These are phyloP conservation scores for Perithous albicinctus DNA, from an alignment of 2,888 invertebrate species.

Conservation along the genomic window DNA sequence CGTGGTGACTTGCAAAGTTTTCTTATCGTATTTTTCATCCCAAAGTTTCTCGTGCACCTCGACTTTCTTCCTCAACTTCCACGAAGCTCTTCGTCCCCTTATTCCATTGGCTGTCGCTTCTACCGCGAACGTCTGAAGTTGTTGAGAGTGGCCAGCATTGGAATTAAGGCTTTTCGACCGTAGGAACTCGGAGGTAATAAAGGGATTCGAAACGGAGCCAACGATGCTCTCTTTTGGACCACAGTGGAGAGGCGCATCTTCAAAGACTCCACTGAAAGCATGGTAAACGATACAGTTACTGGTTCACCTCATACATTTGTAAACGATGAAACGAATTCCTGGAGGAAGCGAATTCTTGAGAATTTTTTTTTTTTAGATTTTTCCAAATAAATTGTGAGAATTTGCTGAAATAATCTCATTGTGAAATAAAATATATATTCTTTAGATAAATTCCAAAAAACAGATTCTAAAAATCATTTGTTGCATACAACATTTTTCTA, in stretches of 20 bases:
- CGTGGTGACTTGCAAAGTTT: constrained; percentile 23
- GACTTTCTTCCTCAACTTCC: not conserved
- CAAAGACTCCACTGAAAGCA: too few species aligned
- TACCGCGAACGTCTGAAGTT: not conserved
- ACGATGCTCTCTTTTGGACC: not conserved
- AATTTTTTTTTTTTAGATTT: too few species aligned
- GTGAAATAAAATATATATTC: too few species aligned
- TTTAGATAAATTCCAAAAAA: too few species aligned
- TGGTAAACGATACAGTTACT: too few species aligned
- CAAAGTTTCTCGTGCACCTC: not conserved
- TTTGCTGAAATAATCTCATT: too few species aligned
- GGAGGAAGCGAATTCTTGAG: too few species aligned
- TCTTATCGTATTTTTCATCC: constrained; percentile 28
- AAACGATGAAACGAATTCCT: not conserved
- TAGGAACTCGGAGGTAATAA: not conserved
- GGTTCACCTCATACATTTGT: not conserved
- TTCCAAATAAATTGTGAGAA: too few species aligned
- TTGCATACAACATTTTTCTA: too few species aligned
- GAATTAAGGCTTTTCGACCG: constrained; percentile 2
- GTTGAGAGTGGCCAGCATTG: not conserved
- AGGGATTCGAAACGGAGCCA: constrained; percentile 6
- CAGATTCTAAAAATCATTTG: too few species aligned
- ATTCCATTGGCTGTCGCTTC: not conserved
- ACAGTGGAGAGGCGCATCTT: not conserved
- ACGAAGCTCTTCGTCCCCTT: not conserved